These are phyloP conservation scores for Neotoma lepida DNA, from an alignment of 2,113 vertebrate genomes.

Conservation along the genomic window DNA sequence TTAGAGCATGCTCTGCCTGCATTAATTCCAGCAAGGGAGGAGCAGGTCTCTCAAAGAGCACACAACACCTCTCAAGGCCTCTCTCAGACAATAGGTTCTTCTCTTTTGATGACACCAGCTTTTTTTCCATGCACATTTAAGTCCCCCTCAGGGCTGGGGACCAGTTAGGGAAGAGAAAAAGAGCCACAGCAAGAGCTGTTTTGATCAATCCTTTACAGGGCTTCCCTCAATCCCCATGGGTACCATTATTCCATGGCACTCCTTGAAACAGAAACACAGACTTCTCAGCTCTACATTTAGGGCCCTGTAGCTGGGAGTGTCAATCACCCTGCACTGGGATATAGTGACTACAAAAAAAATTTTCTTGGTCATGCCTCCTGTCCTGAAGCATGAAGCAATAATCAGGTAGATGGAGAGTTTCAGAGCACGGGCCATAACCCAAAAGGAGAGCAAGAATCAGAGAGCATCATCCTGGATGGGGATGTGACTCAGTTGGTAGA, in stretches of 20 bases:
- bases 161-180: too few species aligned
- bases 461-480: not conserved
- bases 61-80: accelerated
- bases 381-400: slow-evolving; percentile 15
- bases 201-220: slow-evolving; percentile 46
- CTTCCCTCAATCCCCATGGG: slow-evolving; percentile 49
- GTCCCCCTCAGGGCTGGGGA: not conserved
- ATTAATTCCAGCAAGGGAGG: not conserved
- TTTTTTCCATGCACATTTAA: not conserved
- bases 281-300: not conserved
- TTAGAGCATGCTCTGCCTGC: not conserved
- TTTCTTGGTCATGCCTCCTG: slow-evolving; percentile 11
- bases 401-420: not conserved
- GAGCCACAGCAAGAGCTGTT: slow-evolving; percentile 7
- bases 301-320: not conserved
- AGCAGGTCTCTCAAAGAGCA: not conserved
- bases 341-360: not conserved
- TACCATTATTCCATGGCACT: not conserved
- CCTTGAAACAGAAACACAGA: slow-evolving; percentile 62
- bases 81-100: accelerated
- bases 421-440: not conserved
- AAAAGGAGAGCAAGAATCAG: not conserved
- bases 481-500: not conserved
- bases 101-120: not conserved
- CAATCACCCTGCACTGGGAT: not conserved